Base-by-base conservation (phyloP, 2,113 vertebrate genomes). In the Falco punctatus region DNA sequence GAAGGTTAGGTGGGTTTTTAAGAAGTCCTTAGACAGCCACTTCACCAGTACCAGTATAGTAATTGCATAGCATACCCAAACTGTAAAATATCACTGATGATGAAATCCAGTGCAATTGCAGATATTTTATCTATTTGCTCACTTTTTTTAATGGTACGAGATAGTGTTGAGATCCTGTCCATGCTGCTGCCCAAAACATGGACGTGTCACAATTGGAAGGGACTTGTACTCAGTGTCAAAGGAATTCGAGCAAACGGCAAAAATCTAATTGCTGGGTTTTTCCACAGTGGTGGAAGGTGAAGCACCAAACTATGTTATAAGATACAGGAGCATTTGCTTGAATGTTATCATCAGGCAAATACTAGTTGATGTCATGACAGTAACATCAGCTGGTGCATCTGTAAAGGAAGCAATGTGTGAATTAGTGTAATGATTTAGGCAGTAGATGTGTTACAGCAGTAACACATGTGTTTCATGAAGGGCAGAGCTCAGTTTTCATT, bases 151-250 rank as follows among this genome's bases (percentile, higher is more conserved):
- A 15, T 5, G 20, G 26, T 9, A 9, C 38, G 42, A 38, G 18
- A 8, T 24, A 49, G 13, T 23, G 13, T 9, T 49, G 49, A 46
- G 20, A 27, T 58, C 32, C n/a, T 57, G 24, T 77, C 48, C 4
- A 2, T 0, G 0, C 33, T 59, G n/a, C 23, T 22, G 57, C 13
- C 35, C 5, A 15, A 40, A 38, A 27, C 17, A 13, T 3, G 10
- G 17, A 3, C 10, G 10, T 6, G 2, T 35, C 13, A 13, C 4
- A 4, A 6, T 15, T 46, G 6, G 21, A 87, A 87, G 51, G 23
- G 27, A 32, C 6, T 10, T 59, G 28, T 23, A 27, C 48, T 46
- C 17, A 33, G 18, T 27, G 28, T 19, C 48, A 32, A 16, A 1
- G 6, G 23, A 51, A 46, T 46, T 48, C 35, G 19, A 51, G 49